These are phyloP conservation scores for Platysteira castanea DNA, from an alignment of 2,113 vertebrate species.

Conservation along the genomic window DNA sequence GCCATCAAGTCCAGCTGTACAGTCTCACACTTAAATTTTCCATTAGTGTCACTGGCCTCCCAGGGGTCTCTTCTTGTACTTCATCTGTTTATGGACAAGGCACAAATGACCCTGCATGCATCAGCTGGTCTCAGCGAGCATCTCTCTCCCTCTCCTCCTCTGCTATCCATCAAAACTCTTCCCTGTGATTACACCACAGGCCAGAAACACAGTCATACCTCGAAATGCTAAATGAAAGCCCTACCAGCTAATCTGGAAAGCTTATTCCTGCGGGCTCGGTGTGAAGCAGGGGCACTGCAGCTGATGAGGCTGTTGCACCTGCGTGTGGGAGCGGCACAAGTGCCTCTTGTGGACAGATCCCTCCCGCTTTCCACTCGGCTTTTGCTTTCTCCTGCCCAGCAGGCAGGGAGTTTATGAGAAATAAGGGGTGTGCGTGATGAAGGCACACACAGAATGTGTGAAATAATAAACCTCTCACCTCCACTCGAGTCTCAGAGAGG, in stretches of 20 bases:
- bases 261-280: not conserved
- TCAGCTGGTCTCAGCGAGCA: not conserved
- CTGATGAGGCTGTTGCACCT: not conserved
- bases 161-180: not conserved
- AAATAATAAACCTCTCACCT: slow-evolving; percentile 20
- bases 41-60: slow-evolving; percentile 34
- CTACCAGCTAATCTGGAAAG: not conserved
- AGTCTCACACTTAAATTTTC: not conserved
- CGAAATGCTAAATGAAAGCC: not conserved
- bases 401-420: not conserved
- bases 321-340: not conserved
- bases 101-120: slow-evolving; percentile 60
- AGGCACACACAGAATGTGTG: not conserved
- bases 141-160: not conserved
- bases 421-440: not conserved
- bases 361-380: not conserved
- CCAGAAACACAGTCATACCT: not conserved
- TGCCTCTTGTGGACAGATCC: not conserved
- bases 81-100: slow-evolving; percentile 56
- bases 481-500: not conserved
- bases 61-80: slow-evolving; percentile 16
- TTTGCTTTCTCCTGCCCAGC: slow-evolving; percentile 18
- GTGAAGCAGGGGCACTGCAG: not conserved
- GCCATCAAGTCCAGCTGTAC: not conserved
- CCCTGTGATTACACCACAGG: not conserved